These are phyloP conservation scores for Myripristis jacobus DNA, from an alignment of 2,797 vertebrate genomes.

Conservation along the genomic window DNA sequence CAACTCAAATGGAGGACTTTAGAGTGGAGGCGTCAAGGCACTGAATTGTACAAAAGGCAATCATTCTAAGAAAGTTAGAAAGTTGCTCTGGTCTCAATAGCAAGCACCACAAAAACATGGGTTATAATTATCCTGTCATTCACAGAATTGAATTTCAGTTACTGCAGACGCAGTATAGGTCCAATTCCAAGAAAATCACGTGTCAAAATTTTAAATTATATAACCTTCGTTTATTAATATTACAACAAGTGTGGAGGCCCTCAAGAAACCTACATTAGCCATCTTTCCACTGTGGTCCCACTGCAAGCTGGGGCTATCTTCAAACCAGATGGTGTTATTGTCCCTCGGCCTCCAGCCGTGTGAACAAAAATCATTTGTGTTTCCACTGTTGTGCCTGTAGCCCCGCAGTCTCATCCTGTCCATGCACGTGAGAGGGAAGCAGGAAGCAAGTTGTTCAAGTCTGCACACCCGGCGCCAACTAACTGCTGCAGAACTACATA, in stretches of 20 bases:
- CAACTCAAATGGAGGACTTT: conserved; percentile 8
- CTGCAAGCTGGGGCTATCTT: too few species aligned
- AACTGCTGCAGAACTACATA: too few species aligned
- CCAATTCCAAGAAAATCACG: background rate
- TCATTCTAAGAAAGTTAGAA: conserved; percentile 20
- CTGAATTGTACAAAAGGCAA: conserved; percentile 5
- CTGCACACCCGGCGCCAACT: too few species aligned
- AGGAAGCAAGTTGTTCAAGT: too few species aligned
- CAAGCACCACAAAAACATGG: conserved; percentile 12
- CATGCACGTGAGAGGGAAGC: too few species aligned
- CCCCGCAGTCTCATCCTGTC: too few species aligned
- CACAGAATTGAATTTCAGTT: conserved; percentile 16
- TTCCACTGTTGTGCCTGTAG: conserved; percentile 5
- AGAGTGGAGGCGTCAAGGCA: conserved; percentile 21
- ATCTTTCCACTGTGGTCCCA: too few species aligned
- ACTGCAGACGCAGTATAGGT: background rate
- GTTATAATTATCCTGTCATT: conserved; percentile 26
- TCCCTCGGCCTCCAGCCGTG: too few species aligned
- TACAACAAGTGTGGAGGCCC: background rate
- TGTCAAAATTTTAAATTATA: conserved; percentile 4
- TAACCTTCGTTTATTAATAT: background rate
- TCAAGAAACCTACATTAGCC: background rate
- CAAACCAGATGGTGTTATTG: too few species aligned
- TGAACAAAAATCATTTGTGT: too few species aligned
- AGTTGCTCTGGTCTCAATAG: conserved; percentile 34